These are phyloP conservation scores for Grapholita molesta DNA, from an alignment of 1,140 invertebrate genomes.

Conservation along the genomic window DNA sequence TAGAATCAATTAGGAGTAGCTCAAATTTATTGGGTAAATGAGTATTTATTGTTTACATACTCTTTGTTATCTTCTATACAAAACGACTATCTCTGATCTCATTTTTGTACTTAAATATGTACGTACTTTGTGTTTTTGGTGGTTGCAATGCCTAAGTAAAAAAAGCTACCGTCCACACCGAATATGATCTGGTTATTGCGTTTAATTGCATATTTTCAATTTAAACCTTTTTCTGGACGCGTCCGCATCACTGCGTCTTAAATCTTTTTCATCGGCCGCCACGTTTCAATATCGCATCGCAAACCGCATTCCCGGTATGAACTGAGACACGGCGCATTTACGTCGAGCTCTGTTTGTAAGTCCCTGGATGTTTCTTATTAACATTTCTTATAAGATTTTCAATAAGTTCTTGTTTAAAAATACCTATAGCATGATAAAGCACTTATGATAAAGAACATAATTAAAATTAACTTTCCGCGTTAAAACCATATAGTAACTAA, in stretches of 20 bases:
- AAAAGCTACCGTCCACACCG: background rate
- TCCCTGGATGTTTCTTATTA: background rate
- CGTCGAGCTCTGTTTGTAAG: background rate
- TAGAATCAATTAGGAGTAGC: too few species aligned
- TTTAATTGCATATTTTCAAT: background rate
- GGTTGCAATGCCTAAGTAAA: too few species aligned
- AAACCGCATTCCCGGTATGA: background rate
- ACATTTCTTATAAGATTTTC: background rate
- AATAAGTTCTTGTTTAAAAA: background rate
- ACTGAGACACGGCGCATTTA: background rate
- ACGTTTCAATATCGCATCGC: background rate
- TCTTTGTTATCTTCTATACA: too few species aligned
- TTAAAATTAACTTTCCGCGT: too few species aligned
- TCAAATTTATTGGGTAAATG: too few species aligned
- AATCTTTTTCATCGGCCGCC: background rate
- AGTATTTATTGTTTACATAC: too few species aligned
- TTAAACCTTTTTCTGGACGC: background rate
- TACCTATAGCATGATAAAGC: too few species aligned
- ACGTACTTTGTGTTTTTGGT: too few species aligned
- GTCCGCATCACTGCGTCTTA: background rate
- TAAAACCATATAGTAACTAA: too few species aligned
- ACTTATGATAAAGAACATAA: too few species aligned
- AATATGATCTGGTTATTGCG: background rate
- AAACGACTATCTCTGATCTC: too few species aligned
- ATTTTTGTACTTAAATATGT: too few species aligned